phyloP scores from a whole-genome alignment of 1,140 invertebrate genomes.

The Drosophila bocqueti region DNA sequence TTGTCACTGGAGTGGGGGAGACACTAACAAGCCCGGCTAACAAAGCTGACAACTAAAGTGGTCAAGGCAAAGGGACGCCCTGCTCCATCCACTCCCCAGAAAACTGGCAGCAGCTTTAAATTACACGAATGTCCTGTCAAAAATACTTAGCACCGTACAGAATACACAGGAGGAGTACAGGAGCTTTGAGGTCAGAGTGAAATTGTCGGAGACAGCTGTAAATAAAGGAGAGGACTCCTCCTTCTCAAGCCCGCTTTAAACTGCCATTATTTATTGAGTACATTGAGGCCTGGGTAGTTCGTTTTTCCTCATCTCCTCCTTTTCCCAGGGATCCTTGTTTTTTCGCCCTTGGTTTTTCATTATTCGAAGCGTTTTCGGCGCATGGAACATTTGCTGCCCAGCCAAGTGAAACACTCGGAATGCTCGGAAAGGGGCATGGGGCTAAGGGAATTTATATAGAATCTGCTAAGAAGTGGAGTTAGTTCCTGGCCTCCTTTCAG shows the following conservation, averaged over 20 bases:
- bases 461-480: constrained; percentile 8
- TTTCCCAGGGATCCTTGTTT: background rate
- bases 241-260: constrained; percentile 42
- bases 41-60: constrained; percentile 53
- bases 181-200: constrained; percentile 26
- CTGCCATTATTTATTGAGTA: constrained; percentile 69
- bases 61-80: constrained; percentile 1
- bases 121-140: constrained; percentile 71
- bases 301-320: constrained; percentile 5
- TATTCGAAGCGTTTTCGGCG: constrained; percentile 65
- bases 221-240: constrained; percentile 34
- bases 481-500: constrained; percentile 23
- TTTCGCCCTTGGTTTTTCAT: constrained; percentile 43
- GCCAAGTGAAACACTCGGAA: constrained; percentile 61
- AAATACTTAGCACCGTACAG: constrained; percentile 60
- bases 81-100: background rate
- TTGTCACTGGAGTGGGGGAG: constrained; percentile 32
- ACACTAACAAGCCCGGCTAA: constrained; percentile 35
- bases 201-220: constrained; percentile 53
- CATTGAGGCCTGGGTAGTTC: constrained; percentile 53
- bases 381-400: constrained; percentile 74
- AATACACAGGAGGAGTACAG: constrained; percentile 2
- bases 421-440: background rate
- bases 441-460: constrained; percentile 4
- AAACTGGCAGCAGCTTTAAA: constrained; percentile 47